Evolutionary conservation across 2,888 invertebrate genomes (phyloP), one percentile per base, ranked within the genome.

Genomic region (Lathronympha strigana): DNA sequence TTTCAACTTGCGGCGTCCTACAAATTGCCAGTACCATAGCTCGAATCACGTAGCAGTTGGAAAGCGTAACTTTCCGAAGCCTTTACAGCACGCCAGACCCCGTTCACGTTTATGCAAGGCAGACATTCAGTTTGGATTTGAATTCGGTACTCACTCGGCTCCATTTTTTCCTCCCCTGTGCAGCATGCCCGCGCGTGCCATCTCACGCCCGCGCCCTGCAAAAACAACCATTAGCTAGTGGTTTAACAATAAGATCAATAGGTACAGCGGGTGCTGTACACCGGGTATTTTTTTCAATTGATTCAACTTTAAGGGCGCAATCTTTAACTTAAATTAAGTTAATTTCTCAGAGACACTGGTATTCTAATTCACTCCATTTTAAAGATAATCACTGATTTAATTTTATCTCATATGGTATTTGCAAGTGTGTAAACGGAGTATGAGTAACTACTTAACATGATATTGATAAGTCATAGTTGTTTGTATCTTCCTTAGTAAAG

Each of bases 181-280:
- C 92, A 95, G 94, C 93, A 95, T 95, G 84, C 95, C 95, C 93
- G 95, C 94, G 90, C 94, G 94, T 92, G 95, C 95, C 95, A 95
- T 95, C 93, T 94, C 94, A 94, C 93, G 92, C 92, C 90, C 86
- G 86, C 87, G 84, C 85, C 87, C 94, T 93, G 90, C 90, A 86
- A 86, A 80, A 80, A 68, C 62, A 87, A 87, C 84, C 81, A 88
- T 89, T 89, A 86, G 79, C 77, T 28, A 43, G 23, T 15, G 55
- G 40, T 17, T 55, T 43, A 28, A 13, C 28, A 43, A 43, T 43
- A 28, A 43, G 21, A 43, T 43, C 1, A 40, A 57, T 31, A n/a
- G 23, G 19, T 9, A 57, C 43, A 43, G 55, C 19, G 19, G 43
- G 17, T 21, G 15, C 55, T 4, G 13, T 55, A 4, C 31, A 31